Evolutionary conservation across 2,113 vertebrate species (phyloP).

Genomic region (Corvus moneduloides): DNA sequence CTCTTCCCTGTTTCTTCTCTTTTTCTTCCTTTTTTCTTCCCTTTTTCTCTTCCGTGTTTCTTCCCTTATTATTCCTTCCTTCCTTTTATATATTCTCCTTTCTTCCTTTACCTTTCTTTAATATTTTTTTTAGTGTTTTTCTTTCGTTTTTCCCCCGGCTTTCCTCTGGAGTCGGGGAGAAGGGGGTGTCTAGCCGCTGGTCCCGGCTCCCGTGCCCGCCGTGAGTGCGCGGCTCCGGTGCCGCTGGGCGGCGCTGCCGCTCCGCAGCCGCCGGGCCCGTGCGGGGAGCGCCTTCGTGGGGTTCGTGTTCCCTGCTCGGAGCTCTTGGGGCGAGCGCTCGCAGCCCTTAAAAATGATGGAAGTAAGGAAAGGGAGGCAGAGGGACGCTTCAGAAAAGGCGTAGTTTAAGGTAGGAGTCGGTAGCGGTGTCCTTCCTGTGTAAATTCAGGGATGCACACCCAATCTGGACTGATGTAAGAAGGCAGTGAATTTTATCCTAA

Average conservation of each 20-base stretch:
- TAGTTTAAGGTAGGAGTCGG: background rate
- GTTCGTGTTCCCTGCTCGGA: rapidly evolving
- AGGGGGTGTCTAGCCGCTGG: too few species aligned
- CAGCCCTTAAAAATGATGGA: too few species aligned
- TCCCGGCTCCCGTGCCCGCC: background rate
- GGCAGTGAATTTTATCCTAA: background rate
- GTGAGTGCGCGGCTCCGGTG: background rate
- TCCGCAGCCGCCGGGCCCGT: background rate
- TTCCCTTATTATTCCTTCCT: background rate
- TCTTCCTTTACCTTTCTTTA: background rate
- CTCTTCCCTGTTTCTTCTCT: too few species aligned
- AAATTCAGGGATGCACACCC: background rate
- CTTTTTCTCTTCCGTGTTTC: rapidly evolving
- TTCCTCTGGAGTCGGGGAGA: rapidly evolving
- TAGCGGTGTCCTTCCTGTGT: rapidly evolving
- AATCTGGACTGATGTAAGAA: background rate
- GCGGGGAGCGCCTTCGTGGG: background rate
- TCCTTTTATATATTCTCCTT: background rate
- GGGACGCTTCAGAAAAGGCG: background rate
- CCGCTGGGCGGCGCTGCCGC: conserved; percentile 17
- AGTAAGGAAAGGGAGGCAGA: background rate
- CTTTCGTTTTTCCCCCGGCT: too few species aligned
- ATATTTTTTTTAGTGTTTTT: rapidly evolving
- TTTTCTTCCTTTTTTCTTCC: rapidly evolving
- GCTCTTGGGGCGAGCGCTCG: background rate